Evolutionary conservation across 2,888 invertebrate genomes (phyloP), one percentile per base, ranked within the genome.

Genomic region (Drosophila mulleri): DNA sequence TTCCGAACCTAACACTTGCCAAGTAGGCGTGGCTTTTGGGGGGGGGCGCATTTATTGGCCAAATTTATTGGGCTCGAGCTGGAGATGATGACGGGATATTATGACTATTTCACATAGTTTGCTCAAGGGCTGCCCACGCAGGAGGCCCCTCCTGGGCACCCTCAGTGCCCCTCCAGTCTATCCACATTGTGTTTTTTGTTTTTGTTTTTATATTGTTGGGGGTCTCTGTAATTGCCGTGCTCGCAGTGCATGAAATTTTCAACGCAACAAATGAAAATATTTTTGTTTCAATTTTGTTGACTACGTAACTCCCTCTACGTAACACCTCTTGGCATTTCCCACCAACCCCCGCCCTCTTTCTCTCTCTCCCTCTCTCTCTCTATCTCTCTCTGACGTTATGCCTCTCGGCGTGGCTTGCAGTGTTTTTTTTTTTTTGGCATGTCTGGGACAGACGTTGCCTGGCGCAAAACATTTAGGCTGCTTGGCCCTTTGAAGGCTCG

Each of bases 401-500:
- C 56, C 29, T 42, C 11, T 9, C 14, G 42, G 66, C 72, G 69
- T 80, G 80, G 76, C 68, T 72, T 54, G n/a, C 64, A 58, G 52
- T 5, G 52, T 9, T 47, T 78, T 39, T 39, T 78, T 39, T 39
- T 81, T 64, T 68, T 78, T 75, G 70, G 69, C 60, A 58, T 70
- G 70, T 67, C 79, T 65, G 67, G 74, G 44, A 60, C 48, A 61
- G 73, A 64, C 62, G 39, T 52, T 47, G 70, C 63, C 76, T 63
- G 70, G 66, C 63, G 67, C 75, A 78, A 78, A 77, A 70, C 79
- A 77, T 77, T 77, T 78, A 75, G 77, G 77, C 83, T 76, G 75
- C 79, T 72, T 81, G 89, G 90, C 76, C 90, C 91, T 88, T 87
- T 80, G 82, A 80, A 79, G 86, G 86, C 87, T 84, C 82, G 75